Percentiles rank a stretch among this genome's conserved stretches.
These are phyloP conservation scores for Eumerus sabulonum DNA, from an alignment of 2,888 invertebrate species.

Conservation along the genomic window DNA sequence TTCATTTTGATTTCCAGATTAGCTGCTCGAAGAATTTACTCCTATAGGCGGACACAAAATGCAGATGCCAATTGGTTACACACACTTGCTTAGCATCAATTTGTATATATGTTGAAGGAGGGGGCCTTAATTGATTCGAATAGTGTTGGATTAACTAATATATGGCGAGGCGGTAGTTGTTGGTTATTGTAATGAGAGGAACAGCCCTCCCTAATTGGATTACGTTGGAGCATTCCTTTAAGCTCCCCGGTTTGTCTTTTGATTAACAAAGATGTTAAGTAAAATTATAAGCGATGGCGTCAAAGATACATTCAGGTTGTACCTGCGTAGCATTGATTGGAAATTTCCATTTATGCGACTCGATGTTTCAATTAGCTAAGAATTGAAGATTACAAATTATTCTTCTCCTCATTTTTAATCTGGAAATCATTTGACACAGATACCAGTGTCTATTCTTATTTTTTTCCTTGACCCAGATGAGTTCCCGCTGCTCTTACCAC, in stretches of 20 bases:
- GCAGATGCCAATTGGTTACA: slow-evolving; percentile 18
- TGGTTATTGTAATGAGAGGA: slow-evolving; percentile 23
- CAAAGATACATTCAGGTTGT: not conserved
- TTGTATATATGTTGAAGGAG: not conserved
- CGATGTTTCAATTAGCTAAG: no score
- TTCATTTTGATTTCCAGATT: slow-evolving; percentile 41
- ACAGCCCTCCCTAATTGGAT: slow-evolving; percentile 22
- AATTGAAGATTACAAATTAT: no score
- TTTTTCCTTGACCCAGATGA: no score
- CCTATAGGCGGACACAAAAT: slow-evolving; percentile 22
- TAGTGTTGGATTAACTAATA: not conserved
- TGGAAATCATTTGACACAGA: no score
- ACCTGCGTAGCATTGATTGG: no score
- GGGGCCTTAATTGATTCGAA: slow-evolving; percentile 6
- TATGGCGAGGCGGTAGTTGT: not conserved
- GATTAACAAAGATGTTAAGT: slow-evolving; percentile 21
- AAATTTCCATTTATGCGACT: no score
- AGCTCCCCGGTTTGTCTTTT: no score
- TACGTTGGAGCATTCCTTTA: not conserved
- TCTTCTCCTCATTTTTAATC: no score
- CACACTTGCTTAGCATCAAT: slow-evolving; percentile 27
- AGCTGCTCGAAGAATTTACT: slow-evolving; percentile 5
- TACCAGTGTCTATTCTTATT: no score
- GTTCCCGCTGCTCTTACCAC: no score
- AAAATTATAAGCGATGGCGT: slow-evolving; percentile 19